phyloP scores from a whole-genome alignment of 2,113 vertebrate genomes.

The Caranx melampygus region DNA sequence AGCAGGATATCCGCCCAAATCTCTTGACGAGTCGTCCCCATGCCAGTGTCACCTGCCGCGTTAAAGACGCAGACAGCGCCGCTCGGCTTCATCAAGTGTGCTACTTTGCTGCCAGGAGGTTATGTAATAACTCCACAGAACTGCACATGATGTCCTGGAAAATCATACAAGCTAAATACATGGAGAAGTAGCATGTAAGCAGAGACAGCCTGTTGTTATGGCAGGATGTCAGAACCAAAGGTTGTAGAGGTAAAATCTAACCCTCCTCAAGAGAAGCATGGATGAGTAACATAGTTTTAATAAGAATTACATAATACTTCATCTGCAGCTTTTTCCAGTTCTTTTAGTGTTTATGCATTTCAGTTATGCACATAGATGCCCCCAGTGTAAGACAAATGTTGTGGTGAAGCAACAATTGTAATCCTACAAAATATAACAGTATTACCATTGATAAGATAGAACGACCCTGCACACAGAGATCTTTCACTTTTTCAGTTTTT shows the following conservation, averaged over 20 bases:
- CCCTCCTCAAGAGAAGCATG: neutral
- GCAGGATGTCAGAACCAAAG: neutral
- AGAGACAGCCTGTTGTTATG: neutral
- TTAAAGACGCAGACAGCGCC: conserved; percentile 2
- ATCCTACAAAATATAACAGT: neutral
- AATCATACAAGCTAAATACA: neutral
- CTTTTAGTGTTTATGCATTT: neutral
- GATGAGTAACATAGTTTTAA: neutral
- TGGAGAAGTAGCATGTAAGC: neutral
- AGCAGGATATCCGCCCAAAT: neutral
- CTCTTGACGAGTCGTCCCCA: neutral
- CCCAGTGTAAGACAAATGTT: neutral
- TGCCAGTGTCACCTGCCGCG: conserved; percentile 5
- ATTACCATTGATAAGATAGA: neutral
- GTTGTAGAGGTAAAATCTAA: neutral
- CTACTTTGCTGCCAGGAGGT: conserved; percentile 23
- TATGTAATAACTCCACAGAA: conserved; percentile 53
- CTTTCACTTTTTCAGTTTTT: neutral
- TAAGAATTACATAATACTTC: neutral
- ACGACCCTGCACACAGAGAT: neutral
- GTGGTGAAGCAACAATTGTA: neutral
- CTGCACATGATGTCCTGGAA: conserved; percentile 5
- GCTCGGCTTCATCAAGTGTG: conserved; percentile 1
- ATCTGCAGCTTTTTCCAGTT: neutral
- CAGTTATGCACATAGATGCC: neutral